Percentiles rank a stretch among this genome's conserved stretches.
These are phyloP conservation scores for Seira musarum DNA, from an alignment of 2,888 invertebrate species.

Conservation along the genomic window DNA sequence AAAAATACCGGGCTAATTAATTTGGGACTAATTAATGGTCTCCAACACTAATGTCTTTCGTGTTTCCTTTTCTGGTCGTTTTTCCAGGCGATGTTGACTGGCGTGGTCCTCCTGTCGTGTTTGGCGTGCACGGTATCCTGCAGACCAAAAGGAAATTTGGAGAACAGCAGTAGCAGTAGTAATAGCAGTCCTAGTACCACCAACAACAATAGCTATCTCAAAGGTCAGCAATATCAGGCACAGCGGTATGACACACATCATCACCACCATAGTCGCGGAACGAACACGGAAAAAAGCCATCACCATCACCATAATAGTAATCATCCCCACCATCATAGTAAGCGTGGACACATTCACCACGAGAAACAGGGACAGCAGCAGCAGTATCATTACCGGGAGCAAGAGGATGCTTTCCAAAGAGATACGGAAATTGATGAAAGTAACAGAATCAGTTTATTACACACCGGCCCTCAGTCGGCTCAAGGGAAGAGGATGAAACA, in stretches of 20 bases:
- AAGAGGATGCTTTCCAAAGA: background rate
- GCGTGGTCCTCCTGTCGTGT: constrained; percentile 44
- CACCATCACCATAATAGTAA: constrained; percentile 38
- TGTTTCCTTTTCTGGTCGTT: background rate
- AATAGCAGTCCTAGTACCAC: constrained; percentile 27
- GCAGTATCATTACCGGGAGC: background rate
- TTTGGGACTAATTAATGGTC: constrained; percentile 1
- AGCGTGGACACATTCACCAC: constrained; percentile 32
- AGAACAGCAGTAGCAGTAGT: constrained; percentile 47
- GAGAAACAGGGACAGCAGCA: constrained; percentile 31
- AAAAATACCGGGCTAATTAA: constrained; percentile 5
- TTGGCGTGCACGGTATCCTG: constrained; percentile 38
- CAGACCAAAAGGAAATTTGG: constrained; percentile 42
- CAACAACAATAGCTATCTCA: constrained; percentile 41
- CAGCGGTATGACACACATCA: constrained; percentile 58
- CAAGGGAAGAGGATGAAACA: background rate
- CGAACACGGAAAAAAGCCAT: constrained; percentile 45
- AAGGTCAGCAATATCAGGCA: constrained; percentile 50
- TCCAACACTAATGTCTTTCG: background rate
- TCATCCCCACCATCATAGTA: constrained; percentile 44
- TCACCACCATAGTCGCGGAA: constrained; percentile 40
- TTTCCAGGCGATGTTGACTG: constrained; percentile 37
- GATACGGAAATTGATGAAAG: constrained; percentile 37
- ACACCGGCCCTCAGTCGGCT: background rate
- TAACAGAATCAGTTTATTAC: constrained; percentile 48